Conservation (phyloP, 2,888 invertebrate species). For the Leptodirus hochenwartii region DNA sequence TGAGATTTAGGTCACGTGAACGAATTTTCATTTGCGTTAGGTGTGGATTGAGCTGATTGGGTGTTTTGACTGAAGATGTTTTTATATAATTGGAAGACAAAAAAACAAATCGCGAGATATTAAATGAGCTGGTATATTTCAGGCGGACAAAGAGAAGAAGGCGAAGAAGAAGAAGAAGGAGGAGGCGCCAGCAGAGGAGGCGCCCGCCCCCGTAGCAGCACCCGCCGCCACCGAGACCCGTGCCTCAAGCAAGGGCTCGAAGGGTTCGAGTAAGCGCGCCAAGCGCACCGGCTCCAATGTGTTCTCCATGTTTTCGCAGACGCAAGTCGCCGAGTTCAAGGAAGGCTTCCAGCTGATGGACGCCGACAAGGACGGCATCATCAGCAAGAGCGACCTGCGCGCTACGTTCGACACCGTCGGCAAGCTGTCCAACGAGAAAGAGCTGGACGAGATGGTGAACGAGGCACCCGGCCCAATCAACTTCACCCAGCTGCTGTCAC, state of each 20-base stretch:
- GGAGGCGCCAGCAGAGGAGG: slow-evolving; percentile 43
- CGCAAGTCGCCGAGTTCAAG: slow-evolving; percentile 92
- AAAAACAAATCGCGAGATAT: too few relatives aligned
- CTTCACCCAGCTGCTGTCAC: slow-evolving; percentile 83
- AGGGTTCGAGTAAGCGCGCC: slow-evolving; percentile 67
- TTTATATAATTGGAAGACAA: too few relatives aligned
- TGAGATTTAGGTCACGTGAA: too few relatives aligned
- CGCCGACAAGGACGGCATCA: slow-evolving; percentile 67
- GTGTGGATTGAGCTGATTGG: too few relatives aligned
- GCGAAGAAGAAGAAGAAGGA: slow-evolving; percentile 76
- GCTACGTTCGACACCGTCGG: slow-evolving; percentile 86
- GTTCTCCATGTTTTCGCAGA: slow-evolving; percentile 93
- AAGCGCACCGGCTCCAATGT: slow-evolving; percentile 89
- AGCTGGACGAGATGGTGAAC: slow-evolving; percentile 77
- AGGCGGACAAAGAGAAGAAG: slow-evolving; percentile 93
- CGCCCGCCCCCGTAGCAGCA: slow-evolving; percentile 43
- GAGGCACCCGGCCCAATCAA: slow-evolving; percentile 82
- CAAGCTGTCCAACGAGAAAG: slow-evolving; percentile 76
- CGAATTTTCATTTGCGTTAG: too few relatives aligned
- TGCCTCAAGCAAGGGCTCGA: slow-evolving; percentile 54
- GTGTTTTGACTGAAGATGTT: too few relatives aligned
- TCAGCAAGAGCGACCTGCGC: slow-evolving; percentile 74
- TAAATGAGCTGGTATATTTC: too few relatives aligned
- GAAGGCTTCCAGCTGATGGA: slow-evolving; percentile 94
- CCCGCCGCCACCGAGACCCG: slow-evolving; percentile 50